Percentiles rank a stretch among this genome's conserved stretches.
phyloP scores from a whole-genome alignment of 2,888 invertebrate species.

The Acronicta psi region DNA sequence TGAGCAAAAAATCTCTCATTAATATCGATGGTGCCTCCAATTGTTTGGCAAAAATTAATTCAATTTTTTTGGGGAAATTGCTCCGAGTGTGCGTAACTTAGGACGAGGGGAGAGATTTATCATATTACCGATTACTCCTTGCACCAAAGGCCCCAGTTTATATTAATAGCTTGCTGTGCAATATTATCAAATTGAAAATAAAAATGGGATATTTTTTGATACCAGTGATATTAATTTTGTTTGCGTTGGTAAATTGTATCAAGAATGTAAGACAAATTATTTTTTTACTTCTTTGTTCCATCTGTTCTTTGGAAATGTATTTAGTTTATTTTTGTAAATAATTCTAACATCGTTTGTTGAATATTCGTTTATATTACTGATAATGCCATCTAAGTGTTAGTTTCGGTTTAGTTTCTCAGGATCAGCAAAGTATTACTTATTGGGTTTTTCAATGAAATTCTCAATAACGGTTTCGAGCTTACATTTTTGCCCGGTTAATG shows the following conservation, averaged over 20 bases:
- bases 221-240: conserved; percentile 60
- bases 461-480: no score
- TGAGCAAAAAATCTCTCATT: conserved; percentile 70
- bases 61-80: conserved; percentile 80
- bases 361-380: not conserved
- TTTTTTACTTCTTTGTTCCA: not conserved
- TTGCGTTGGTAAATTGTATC: conserved; percentile 32
- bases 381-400: no score
- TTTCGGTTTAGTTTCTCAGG: no score
- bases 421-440: no score
- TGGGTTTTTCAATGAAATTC: no score
- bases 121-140: conserved; percentile 84
- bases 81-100: conserved; percentile 61
- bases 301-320: not conserved
- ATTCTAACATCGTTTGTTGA: not conserved
- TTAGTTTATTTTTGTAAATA: not conserved
- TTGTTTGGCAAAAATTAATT: conserved; percentile 83
- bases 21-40: conserved; percentile 76
- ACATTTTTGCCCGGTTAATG: no score
- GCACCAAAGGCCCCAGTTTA: conserved; percentile 67
- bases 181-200: conserved; percentile 76
- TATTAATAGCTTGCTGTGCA: conserved; percentile 81
- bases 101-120: conserved; percentile 73
- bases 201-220: conserved; percentile 60
- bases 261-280: conserved; percentile 1